phyloP scores from a whole-genome alignment of 2,888 invertebrate species.

The Ophion costatus region DNA sequence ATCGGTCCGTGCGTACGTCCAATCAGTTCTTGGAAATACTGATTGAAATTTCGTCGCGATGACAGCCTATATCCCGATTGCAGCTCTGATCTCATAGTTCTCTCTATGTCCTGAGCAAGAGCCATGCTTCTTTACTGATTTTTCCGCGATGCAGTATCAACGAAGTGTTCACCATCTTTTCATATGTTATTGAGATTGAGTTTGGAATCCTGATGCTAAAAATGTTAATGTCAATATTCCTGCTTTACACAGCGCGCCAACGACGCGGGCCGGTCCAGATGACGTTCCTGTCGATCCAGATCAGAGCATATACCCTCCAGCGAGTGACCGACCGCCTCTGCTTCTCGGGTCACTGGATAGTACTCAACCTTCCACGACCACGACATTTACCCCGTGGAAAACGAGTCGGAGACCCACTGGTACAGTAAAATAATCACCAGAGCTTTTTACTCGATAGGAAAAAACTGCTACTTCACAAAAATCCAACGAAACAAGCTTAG shows the following conservation, averaged over 20 bases:
- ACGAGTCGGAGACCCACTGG: constrained; percentile 81
- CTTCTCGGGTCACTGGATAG: constrained; percentile 76
- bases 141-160: not conserved
- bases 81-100: not conserved
- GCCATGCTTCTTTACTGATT: not conserved
- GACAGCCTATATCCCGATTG: not conserved
- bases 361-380: constrained; percentile 79
- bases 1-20: not conserved
- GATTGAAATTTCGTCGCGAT: not conserved
- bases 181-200: not conserved
- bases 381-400: constrained; percentile 82
- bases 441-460: not conserved
- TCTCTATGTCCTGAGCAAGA: not conserved
- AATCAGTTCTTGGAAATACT: not conserved
- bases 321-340: constrained; percentile 75
- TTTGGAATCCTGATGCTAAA: not conserved
- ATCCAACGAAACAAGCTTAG: too few species aligned
- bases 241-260: constrained; percentile 75
- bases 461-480: not conserved
- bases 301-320: constrained; percentile 71
- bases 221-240: constrained; percentile 15
- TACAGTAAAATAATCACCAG: constrained; percentile 59
- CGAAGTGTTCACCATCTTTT: not conserved
- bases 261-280: constrained; percentile 73
- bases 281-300: constrained; percentile 72